phyloP scores from a whole-genome alignment of 2,113 vertebrate genomes.

The Leuciscus idus region DNA sequence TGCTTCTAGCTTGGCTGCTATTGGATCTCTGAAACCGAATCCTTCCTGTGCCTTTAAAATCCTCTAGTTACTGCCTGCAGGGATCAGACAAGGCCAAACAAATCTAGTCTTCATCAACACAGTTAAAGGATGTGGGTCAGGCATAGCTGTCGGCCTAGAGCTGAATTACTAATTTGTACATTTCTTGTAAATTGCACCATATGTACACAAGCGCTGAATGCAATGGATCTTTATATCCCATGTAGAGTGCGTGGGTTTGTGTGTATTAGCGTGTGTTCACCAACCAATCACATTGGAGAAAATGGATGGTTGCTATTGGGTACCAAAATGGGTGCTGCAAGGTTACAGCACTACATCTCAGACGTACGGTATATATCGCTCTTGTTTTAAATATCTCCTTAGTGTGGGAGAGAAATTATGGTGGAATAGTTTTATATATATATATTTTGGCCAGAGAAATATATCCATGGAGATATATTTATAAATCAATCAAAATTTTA shows the following conservation, averaged over 20 bases:
- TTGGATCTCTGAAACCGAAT: constrained; percentile 31
- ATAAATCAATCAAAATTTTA: too few species aligned
- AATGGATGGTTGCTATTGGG: constrained; percentile 35
- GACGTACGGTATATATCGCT: background rate
- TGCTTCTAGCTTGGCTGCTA: background rate
- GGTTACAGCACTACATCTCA: constrained; percentile 1
- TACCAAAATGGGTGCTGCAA: constrained; percentile 27
- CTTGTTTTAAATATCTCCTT: background rate
- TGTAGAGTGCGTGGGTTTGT: background rate
- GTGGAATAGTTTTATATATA: background rate
- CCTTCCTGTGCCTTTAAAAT: constrained; percentile 33
- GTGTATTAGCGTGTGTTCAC: background rate
- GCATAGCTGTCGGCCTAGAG: constrained; percentile 43
- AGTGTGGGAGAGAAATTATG: background rate
- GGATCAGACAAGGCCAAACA: constrained; percentile 43
- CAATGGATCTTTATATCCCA: background rate
- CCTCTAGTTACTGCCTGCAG: constrained; percentile 33
- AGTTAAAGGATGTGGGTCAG: constrained; percentile 52
- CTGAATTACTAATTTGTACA: constrained; percentile 21
- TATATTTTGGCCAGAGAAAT: background rate
- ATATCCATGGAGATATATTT: background rate
- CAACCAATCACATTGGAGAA: background rate
- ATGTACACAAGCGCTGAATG: background rate
- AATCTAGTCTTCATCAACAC: constrained; percentile 41
- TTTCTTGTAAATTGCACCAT: constrained; percentile 22